Conservation (phyloP, 2,113 vertebrate species). For the Heterochromis multidens region DNA sequence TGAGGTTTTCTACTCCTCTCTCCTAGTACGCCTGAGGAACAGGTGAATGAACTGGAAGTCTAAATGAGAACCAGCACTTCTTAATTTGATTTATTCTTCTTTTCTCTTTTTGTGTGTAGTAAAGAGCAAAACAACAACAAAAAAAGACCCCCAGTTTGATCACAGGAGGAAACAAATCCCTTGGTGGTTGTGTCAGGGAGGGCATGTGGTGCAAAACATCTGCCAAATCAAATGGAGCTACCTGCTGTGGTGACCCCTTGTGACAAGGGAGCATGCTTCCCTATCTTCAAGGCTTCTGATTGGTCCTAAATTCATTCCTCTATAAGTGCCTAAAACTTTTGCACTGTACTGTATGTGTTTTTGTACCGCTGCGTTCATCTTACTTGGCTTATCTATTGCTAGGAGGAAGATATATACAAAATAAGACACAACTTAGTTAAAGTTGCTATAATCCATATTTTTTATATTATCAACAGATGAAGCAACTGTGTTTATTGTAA, state of each 20-base stretch:
- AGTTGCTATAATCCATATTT: background rate
- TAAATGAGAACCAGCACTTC: background rate
- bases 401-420: background rate
- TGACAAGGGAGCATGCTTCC: background rate
- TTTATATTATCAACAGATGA: background rate
- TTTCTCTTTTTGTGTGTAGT: background rate
- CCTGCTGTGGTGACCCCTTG: background rate
- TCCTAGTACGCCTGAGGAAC: background rate
- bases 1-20: background rate
- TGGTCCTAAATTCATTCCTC: background rate
- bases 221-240: background rate
- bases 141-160: background rate
- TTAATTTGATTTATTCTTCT: background rate
- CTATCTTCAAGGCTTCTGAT: background rate
- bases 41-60: slow-evolving; percentile 11
- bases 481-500: background rate
- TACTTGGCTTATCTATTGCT: background rate
- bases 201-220: background rate
- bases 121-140: background rate
- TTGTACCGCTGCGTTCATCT: background rate
- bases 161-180: background rate
- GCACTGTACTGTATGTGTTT: background rate
- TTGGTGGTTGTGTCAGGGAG: background rate
- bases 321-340: background rate
- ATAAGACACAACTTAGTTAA: background rate